Conservation (phyloP, 2,888 invertebrate species). For the Agonopterix alstromeriana region DNA sequence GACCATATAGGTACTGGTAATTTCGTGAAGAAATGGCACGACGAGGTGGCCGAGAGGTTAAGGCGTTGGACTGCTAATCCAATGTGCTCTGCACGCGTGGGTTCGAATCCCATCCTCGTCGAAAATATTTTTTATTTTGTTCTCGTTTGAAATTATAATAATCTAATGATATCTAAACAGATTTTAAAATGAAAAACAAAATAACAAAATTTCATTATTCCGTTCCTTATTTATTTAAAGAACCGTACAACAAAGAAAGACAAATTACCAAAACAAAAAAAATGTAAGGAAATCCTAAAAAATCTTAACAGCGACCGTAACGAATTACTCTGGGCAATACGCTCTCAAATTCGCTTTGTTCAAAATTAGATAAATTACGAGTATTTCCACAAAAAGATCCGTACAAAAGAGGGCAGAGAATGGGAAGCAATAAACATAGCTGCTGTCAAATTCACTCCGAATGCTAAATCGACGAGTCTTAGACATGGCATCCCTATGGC, state of each 20-base stretch:
- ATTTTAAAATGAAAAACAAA: not conserved
- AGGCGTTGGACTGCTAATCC: constrained; percentile 86
- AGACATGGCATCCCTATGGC: constrained; percentile 27
- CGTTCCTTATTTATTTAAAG: too few species aligned
- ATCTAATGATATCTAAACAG: not conserved
- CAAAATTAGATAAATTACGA: constrained; percentile 65
- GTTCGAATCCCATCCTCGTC: constrained; percentile 90
- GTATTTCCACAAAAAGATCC: constrained; percentile 48
- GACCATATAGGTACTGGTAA: not conserved
- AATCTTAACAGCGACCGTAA: constrained; percentile 10
- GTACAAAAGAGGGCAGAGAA: constrained; percentile 46
- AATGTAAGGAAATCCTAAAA: not conserved
- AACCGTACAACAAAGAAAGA: too few species aligned
- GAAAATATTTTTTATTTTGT: constrained; percentile 21
- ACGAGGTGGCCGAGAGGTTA: constrained; percentile 78
- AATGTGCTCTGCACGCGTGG: constrained; percentile 91
- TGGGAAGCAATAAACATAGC: constrained; percentile 58
- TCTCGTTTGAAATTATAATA: not conserved
- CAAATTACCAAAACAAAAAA: too few species aligned
- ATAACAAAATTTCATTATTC: too few species aligned
- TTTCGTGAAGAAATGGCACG: constrained; percentile 13
- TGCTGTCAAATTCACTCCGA: constrained; percentile 61
- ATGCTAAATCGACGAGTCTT: constrained; percentile 53
- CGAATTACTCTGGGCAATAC: constrained; percentile 23
- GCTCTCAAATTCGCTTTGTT: constrained; percentile 53